Conservation (phyloP, 2,888 invertebrate genomes). For the Drosophila ezoana region DNA sequence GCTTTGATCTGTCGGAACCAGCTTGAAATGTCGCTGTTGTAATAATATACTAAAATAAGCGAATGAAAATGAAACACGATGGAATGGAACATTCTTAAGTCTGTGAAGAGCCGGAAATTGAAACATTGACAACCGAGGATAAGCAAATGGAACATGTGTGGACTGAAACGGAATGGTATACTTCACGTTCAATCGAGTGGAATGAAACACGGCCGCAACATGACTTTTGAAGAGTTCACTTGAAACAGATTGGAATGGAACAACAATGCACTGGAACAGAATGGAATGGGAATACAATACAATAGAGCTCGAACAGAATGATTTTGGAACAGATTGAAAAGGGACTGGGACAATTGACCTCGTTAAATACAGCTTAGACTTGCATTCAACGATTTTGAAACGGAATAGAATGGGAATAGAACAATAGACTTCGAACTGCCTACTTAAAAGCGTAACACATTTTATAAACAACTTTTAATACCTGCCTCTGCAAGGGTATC, state of each 20-base stretch:
- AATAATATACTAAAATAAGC: background rate
- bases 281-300: too few relatives aligned
- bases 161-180: too few relatives aligned
- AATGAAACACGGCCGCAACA: background rate
- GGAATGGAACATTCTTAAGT: background rate
- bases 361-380: too few relatives aligned
- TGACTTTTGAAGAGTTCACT: background rate
- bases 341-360: too few relatives aligned
- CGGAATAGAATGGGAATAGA: conserved; percentile 6
- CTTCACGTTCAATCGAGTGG: too few relatives aligned
- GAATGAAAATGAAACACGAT: background rate
- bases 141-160: too few relatives aligned
- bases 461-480: conserved; percentile 1
- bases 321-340: too few relatives aligned
- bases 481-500: conserved; percentile 34
- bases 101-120: background rate
- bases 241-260: background rate
- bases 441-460: background rate
- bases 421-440: conserved; percentile 5
- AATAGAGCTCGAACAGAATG: too few relatives aligned
- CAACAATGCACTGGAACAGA: background rate
- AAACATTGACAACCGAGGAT: background rate
- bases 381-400: background rate
- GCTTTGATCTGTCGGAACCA: too few relatives aligned
- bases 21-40: background rate